phyloP scores from a whole-genome alignment of 2,888 invertebrate species.

The Lasioglossum oenotherae region DNA sequence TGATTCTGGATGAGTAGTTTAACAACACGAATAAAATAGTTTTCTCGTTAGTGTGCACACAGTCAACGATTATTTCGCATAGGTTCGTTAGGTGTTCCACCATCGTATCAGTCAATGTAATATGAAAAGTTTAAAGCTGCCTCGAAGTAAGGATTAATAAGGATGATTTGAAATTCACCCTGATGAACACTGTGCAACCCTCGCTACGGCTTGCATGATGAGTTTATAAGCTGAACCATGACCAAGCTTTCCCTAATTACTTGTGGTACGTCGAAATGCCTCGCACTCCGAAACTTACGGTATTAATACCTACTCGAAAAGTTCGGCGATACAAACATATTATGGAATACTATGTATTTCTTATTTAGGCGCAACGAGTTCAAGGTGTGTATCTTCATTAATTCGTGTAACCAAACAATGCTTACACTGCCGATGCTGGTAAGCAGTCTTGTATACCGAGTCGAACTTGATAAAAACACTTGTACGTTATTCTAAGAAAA shows the following conservation, averaged over 20 bases:
- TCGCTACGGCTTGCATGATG: not conserved
- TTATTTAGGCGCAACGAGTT: not conserved
- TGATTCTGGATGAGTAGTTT: not conserved
- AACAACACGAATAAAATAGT: not conserved
- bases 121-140: slow-evolving; percentile 17
- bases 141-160: not conserved
- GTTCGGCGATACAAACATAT: not conserved
- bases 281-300: not conserved
- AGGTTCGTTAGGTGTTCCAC: not conserved
- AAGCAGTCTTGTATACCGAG: too few relatives aligned
- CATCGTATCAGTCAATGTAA: not conserved
- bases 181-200: not conserved
- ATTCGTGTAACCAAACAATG: too few relatives aligned
- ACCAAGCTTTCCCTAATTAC: not conserved
- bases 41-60: not conserved
- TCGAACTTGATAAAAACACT: too few relatives aligned
- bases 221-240: slow-evolving; percentile 4
- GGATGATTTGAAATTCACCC: not conserved
- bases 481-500: too few relatives aligned
- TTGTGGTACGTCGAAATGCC: not conserved
- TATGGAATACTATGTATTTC: not conserved
- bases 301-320: not conserved
- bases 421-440: too few relatives aligned
- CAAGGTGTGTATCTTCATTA: not conserved
- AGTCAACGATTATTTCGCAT: not conserved